Base-by-base conservation (phyloP, 92 coral and sea anemone genomes). In the Porites cylindrica region DNA sequence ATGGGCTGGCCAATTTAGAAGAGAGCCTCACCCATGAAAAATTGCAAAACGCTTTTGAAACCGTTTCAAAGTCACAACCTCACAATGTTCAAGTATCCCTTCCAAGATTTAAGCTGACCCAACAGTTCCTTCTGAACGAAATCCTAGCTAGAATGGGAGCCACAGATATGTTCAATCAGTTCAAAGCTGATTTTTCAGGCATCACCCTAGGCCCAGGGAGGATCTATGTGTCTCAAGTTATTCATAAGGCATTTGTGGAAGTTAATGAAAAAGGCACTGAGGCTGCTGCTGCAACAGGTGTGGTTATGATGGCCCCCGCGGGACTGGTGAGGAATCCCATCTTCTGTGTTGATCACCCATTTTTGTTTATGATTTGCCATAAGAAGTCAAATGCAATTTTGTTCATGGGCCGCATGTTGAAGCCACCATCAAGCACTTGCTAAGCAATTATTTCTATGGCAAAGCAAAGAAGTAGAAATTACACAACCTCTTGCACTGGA, bases 251-350 rank as follows among this genome's bases (percentile, higher is more conserved):
- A 11, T 95, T 93, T 82, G 94, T 95, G 38, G 98, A 93, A 70
- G 96, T 93, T 4, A 93, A 91, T 68, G 96, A 95, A 71, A 87
- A 95, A 66, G 98, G 98, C 1, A 95, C 96, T 24, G 98, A 95
- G 53, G 96, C 98, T 2, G 96, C 96, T 5, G 98, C 96, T 18
- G 96, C 98, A 0, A 93, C 94, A 13, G 96, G 91, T 1, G 91
- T 81, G 32, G 90, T 90, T 16, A 75, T 91, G 85, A 83, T 69
- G 73, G 4, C 17, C n/a, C 18, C 52, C 12, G 2, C 76, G 13
- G 13, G 17, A n/a, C 51, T 83, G 13, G 52, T 83, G 38, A 82
- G 66, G 83, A 78, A 70, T 80, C 53, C 88, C 13, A 32, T 56
- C 56, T 95, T 95, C 72, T 76, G 85, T 23, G 98, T 91, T 64